A percentile compares a stretch with the other conserved stretches of the same genome.
Evolutionary conservation across 2,113 vertebrate species (phyloP).

Genomic region (Dinomys branickii): DNA sequence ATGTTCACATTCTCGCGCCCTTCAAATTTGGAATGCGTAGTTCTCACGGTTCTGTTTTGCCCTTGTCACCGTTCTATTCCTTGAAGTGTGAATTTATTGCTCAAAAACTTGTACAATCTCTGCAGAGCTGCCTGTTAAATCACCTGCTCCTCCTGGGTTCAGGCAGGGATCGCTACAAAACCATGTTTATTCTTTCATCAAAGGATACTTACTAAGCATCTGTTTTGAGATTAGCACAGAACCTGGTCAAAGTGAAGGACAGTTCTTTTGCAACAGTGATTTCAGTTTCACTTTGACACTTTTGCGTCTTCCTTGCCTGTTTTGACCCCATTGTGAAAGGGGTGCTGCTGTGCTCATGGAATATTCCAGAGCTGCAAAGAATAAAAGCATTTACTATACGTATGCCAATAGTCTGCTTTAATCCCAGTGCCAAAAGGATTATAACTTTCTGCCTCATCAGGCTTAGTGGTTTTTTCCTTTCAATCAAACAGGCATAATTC

Average conservation of each 20-base stretch:
- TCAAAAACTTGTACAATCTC: neutral
- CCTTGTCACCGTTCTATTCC: neutral
- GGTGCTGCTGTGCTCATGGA: neutral
- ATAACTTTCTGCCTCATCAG: neutral
- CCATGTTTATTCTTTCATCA: neutral
- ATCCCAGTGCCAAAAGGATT: neutral
- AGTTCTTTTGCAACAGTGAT: neutral
- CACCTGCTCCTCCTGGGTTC: neutral
- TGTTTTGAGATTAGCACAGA: neutral
- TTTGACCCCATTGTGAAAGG: neutral
- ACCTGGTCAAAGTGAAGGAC: neutral
- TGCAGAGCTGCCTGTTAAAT: neutral
- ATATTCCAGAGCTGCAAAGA: neutral
- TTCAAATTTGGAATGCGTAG: neutral
- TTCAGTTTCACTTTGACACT: neutral
- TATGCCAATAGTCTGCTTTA: neutral
- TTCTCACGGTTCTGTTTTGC: neutral
- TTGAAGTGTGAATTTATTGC: neutral
- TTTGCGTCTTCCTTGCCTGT: neutral
- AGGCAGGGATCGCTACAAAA: neutral
- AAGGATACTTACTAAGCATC: neutral
- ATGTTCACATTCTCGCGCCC: neutral
- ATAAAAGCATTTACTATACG: neutral
- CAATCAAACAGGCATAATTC: neutral
- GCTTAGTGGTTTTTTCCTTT: neutral